Base-by-base conservation (phyloP, 1,140 invertebrate genomes). In the Hylaeus anthracinus region DNA sequence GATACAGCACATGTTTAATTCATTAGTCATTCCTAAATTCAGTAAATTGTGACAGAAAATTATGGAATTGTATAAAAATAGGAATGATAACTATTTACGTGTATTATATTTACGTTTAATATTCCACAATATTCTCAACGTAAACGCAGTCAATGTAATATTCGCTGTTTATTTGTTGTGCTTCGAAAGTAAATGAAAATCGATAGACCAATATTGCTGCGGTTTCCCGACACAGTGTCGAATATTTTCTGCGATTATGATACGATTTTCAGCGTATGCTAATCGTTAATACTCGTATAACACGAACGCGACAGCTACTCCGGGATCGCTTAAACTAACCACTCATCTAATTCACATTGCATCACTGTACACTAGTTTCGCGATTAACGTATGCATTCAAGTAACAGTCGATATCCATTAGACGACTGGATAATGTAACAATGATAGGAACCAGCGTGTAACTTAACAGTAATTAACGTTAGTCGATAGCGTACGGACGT, bases 371-470 rank as follows among this genome's bases (percentile, higher is more conserved):
- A 75, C 45, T 37, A n/a, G 4, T 75, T 60, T 6, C 6, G 37
- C 78, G 61, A 80, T 80, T 56, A 69, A 80, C 72, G 79, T 61
- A 43, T 39, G 10, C 64, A 75, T 75, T 74, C 55, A 67, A 75
- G 79, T 45, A 80, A 80, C 72, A 80, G 79, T 69, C 79, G 79
- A 80, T 80, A 80, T 9, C 72, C n/a, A 69, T 80, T 74, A 74
- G 63, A 80, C 41, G 55, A 75, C 72, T 69, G 72, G 45, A 37
- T 64, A 60, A 66, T 55, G 53, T 67, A 61, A 61, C 72, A 80
- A 67, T 80, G 73, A 79, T 61, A 37, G 56, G 72, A 26, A 61
- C 15, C 72, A 69, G 41, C 79, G 72, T 75, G 72, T 69, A 75
- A 74, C 69, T 67, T 61, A 74, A 43, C 48, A 41, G 72, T 75